These are phyloP conservation scores for Lysandra bellargus DNA, from an alignment of 2,888 invertebrate species.

Conservation along the genomic window DNA sequence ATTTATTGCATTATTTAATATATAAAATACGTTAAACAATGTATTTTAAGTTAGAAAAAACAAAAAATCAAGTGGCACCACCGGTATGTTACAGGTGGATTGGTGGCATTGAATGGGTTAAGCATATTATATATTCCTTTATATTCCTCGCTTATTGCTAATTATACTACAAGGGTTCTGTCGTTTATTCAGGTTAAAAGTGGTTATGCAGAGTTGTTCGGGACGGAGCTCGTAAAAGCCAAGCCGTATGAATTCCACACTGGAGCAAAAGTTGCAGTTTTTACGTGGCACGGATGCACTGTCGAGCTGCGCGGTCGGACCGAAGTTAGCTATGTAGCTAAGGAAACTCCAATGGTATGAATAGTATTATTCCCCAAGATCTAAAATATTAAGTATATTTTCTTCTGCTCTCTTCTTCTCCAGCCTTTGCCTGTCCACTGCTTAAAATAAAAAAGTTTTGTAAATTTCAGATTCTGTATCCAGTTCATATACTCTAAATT, in stretches of 20 bases:
- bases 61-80: too few species aligned
- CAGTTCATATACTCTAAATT: not conserved
- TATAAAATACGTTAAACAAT: too few species aligned
- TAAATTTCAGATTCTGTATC: not conserved
- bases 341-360: conserved; percentile 95
- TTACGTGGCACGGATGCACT: conserved; percentile 96
- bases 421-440: not conserved
- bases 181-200: conserved; percentile 84
- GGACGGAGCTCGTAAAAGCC: conserved; percentile 95
- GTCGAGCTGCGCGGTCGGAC: conserved; percentile 92
- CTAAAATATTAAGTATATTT: not conserved
- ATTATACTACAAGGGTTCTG: not conserved
- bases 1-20: too few species aligned
- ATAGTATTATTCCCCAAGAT: not conserved
- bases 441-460: not conserved
- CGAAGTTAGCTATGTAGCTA: conserved; percentile 96
- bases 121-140: not conserved
- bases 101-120: too few species aligned
- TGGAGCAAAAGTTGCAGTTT: conserved; percentile 97
- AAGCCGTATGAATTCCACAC: conserved; percentile 94
- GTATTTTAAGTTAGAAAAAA: too few species aligned
- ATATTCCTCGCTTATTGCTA: not conserved
- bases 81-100: too few species aligned
- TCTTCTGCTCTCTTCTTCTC: not conserved
- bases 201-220: conserved; percentile 97